A percentile compares a stretch with the other conserved stretches of the same genome.
Evolutionary conservation across 2,113 vertebrate genomes (phyloP).

Genomic region (Holacanthus passer): DNA sequence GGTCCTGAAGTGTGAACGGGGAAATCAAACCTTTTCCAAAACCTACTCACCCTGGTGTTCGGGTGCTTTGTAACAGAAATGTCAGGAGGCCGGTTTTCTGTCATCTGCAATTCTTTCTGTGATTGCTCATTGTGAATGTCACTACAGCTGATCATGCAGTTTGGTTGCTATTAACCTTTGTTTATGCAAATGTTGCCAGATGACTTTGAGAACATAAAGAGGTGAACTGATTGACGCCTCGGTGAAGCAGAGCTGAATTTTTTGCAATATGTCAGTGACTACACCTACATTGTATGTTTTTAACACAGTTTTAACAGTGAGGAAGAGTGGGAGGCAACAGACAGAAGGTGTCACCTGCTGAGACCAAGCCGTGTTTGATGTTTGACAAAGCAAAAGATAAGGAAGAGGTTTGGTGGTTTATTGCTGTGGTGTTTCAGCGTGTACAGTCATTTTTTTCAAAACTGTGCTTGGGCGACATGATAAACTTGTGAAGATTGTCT

Average conservation of each 20-base stretch:
- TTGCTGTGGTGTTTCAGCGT: not conserved
- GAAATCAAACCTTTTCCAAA: conserved; percentile 10
- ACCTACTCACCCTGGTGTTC: not conserved
- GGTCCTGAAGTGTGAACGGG: not conserved
- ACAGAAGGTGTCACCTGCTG: not conserved
- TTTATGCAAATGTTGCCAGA: conserved; percentile 12
- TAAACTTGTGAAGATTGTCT: no score
- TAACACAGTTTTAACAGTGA: not conserved
- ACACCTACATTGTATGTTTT: not conserved
- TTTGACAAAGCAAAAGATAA: not conserved
- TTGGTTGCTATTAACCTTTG: not conserved
- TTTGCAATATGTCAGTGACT: not conserved
- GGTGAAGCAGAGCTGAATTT: not conserved
- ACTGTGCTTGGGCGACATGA: no score
- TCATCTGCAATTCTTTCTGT: conserved; percentile 17
- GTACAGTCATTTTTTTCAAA: not conserved
- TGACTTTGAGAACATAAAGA: not conserved
- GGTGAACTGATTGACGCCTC: not conserved
- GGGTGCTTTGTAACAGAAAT: not conserved
- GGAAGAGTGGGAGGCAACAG: no score
- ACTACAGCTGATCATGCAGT: not conserved
- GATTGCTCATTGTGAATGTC: conserved; percentile 16
- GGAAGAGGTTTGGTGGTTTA: not conserved
- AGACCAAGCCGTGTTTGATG: not conserved
- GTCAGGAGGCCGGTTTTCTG: conserved; percentile 10